Percentiles rank a stretch among this genome's conserved stretches.
Conservation (phyloP, 1,140 invertebrate species). For the Brachystomella parvula region DNA sequence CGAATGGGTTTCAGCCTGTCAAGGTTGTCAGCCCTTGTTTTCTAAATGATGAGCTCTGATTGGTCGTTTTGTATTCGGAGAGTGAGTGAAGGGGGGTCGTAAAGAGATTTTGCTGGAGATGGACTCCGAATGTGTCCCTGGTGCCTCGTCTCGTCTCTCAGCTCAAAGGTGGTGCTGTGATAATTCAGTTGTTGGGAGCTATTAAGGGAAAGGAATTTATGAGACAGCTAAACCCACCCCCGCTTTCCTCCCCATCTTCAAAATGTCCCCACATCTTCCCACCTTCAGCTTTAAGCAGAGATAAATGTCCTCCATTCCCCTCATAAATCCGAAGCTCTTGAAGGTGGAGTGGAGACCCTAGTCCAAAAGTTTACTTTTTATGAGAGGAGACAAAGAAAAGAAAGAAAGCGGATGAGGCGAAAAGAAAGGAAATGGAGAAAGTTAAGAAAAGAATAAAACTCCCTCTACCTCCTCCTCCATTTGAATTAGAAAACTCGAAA, state of each 20-base stretch:
- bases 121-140: slow-evolving; percentile 6
- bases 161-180: slow-evolving; percentile 1
- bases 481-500: no score
- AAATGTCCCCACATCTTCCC: background rate
- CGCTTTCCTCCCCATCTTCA: background rate
- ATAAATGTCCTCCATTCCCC: background rate
- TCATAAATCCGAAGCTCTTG: slow-evolving; percentile 4
- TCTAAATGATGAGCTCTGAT: slow-evolving; percentile 2
- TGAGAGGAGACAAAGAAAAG: slow-evolving; percentile 5
- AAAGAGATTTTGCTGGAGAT: slow-evolving; percentile 3
- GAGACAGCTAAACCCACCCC: background rate
- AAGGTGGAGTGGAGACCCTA: background rate
- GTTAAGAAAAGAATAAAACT: no score
- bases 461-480: no score
- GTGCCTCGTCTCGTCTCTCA: background rate
- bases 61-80: slow-evolving; percentile 8
- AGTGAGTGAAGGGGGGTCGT: background rate
- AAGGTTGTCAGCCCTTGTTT: background rate
- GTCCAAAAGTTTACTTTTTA: slow-evolving; percentile 8
- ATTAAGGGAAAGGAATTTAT: slow-evolving; percentile 1
- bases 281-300: background rate
- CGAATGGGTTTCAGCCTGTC: background rate
- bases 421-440: slow-evolving; percentile 3
- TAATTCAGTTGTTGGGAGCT: slow-evolving; percentile 12
- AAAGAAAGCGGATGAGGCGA: background rate